A percentile compares a stretch with the other conserved stretches of the same genome.
phyloP scores from a whole-genome alignment of 2,797 vertebrate genomes.

The Fundulus diaphanus region DNA sequence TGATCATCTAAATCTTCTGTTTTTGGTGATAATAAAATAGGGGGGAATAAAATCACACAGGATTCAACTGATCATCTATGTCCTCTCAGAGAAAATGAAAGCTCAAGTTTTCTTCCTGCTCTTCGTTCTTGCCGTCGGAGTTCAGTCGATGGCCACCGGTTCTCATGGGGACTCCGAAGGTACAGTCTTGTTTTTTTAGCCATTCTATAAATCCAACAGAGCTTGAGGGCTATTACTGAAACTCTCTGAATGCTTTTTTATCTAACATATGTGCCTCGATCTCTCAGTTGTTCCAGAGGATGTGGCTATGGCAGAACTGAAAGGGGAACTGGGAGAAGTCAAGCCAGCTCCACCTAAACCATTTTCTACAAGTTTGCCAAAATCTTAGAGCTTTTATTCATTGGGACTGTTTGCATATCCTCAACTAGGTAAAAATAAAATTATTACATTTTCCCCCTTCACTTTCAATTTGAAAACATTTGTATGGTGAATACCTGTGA shows the following conservation, averaged over 20 bases:
- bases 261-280: neutral
- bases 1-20: neutral
- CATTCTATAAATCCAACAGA: neutral
- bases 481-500: no score
- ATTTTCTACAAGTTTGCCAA: accelerated
- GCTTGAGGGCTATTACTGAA: neutral
- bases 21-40: neutral
- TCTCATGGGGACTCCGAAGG: accelerated
- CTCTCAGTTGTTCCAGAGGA: conserved; percentile 25
- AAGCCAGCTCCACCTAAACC: neutral
- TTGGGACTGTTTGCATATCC: neutral
- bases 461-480: neutral
- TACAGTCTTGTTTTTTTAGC: conserved; percentile 12
- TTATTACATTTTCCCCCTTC: neutral
- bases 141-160: accelerated
- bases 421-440: neutral
- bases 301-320: accelerated
- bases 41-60: neutral
- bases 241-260: neutral
- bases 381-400: neutral
- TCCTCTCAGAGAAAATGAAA: conserved; percentile 48
- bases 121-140: conserved; percentile 18
- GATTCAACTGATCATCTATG: neutral
- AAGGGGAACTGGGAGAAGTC: accelerated
- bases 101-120: conserved; percentile 40